Conservation (phyloP, 2,113 vertebrate genomes). For the Bubo blakistoni region DNA sequence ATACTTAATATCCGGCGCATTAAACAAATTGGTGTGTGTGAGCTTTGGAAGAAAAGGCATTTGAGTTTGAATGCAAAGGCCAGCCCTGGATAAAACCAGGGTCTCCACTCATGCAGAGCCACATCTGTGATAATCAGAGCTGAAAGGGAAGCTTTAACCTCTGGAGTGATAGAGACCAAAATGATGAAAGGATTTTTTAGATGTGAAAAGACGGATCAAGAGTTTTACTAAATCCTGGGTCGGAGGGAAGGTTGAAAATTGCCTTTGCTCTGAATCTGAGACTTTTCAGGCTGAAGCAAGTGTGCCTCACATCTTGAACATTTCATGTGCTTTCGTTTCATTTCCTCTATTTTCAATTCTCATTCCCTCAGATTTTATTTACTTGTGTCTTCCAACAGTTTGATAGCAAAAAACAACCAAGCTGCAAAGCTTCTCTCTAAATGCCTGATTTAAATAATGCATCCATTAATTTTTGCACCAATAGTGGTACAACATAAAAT, state of each 20-base stretch:
- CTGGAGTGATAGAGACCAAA: slow-evolving; percentile 13
- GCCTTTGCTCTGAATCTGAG: slow-evolving; percentile 27
- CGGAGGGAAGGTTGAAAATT: background rate
- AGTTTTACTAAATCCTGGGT: slow-evolving; percentile 36
- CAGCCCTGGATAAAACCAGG: background rate
- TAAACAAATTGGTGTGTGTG: background rate
- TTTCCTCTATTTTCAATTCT: slow-evolving; percentile 20
- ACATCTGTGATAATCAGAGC: slow-evolving; percentile 65
- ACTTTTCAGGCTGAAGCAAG: slow-evolving; percentile 5
- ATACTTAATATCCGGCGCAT: background rate
- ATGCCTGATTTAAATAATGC: slow-evolving; percentile 50
- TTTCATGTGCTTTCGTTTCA: background rate
- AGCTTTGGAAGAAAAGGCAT: slow-evolving; percentile 1
- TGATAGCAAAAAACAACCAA: background rate
- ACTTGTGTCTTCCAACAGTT: background rate
- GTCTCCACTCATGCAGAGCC: slow-evolving; percentile 22
- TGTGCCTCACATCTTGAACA: slow-evolving; percentile 22
- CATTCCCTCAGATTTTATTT: slow-evolving; percentile 30
- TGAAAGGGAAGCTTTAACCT: slow-evolving; percentile 68
- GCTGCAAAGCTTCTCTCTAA: slow-evolving; percentile 19
- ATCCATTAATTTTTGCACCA: slow-evolving; percentile 60
- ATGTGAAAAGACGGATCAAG: slow-evolving; percentile 33
- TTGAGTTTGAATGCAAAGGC: slow-evolving; percentile 19
- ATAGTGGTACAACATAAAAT: slow-evolving; percentile 4
- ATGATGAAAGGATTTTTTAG: slow-evolving; percentile 57